Percentiles rank a stretch among this genome's conserved stretches.
These are phyloP conservation scores for Chalcis sispes DNA, from an alignment of 2,888 invertebrate species.

Conservation along the genomic window DNA sequence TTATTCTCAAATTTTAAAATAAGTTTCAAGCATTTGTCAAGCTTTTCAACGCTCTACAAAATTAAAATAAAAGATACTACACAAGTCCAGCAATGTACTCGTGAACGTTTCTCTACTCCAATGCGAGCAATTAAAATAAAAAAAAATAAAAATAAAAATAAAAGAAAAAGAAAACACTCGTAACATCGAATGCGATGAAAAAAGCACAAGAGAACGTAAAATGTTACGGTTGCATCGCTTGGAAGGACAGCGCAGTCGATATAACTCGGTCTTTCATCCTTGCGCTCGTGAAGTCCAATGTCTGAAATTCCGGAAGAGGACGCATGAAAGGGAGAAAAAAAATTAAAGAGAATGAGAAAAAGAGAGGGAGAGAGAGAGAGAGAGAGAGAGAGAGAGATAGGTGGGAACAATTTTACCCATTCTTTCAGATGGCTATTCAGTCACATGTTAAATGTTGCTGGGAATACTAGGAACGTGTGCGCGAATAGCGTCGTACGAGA, in stretches of 20 bases:
- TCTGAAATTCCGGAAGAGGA: slow-evolving; percentile 12
- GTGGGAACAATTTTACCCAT: slow-evolving; percentile 57
- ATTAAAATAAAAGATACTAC: too few species aligned
- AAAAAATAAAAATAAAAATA: background rate
- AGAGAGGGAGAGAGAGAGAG: slow-evolving; percentile 3
- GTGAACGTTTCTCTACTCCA: too few species aligned
- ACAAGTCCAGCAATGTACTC: too few species aligned
- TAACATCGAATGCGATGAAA: background rate
- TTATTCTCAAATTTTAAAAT: too few species aligned
- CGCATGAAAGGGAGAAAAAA: background rate
- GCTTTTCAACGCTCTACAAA: too few species aligned
- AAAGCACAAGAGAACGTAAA: background rate
- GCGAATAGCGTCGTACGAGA: slow-evolving; percentile 61
- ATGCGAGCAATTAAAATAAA: too few species aligned
- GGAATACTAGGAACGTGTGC: slow-evolving; percentile 54
- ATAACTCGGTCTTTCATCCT: background rate
- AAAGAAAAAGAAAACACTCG: background rate
- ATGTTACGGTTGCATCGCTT: background rate
- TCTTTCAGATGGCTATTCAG: slow-evolving; percentile 70
- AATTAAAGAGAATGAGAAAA: background rate
- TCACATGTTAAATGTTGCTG: slow-evolving; percentile 69
- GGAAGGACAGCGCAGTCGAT: background rate
- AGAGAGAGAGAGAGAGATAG: background rate
- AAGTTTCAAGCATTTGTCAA: too few species aligned
- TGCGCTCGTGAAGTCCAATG: slow-evolving; percentile 13